Evolutionary conservation across 2,888 invertebrate species (phyloP).

Genomic region (Conchocele bisecta): DNA sequence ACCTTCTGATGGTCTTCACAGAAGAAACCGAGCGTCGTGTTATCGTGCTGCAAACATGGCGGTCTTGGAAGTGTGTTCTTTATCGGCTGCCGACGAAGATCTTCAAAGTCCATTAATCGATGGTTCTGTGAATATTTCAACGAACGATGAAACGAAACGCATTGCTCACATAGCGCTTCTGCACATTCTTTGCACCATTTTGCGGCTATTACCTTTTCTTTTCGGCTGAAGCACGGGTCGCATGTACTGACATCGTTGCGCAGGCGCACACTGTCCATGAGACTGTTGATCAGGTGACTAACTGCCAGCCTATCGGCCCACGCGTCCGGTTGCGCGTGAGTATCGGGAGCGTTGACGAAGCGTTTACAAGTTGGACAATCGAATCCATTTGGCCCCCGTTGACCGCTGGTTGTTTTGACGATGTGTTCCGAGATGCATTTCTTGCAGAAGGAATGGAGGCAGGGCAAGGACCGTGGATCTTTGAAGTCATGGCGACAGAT

Average conservation of each 20-base stretch:
- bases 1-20: constrained; percentile 64
- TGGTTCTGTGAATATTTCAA: constrained; percentile 63
- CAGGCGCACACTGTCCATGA: constrained; percentile 61
- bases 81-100: constrained; percentile 57
- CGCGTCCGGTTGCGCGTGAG: constrained; percentile 44
- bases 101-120: constrained; percentile 56
- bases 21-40: constrained; percentile 61
- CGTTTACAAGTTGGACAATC: constrained; percentile 63
- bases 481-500: constrained; percentile 62
- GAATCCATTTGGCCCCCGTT: constrained; percentile 55
- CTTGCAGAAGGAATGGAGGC: constrained; percentile 65
- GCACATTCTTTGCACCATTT: constrained; percentile 66
- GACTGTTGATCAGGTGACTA: constrained; percentile 61
- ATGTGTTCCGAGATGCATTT: constrained; percentile 62
- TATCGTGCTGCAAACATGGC: constrained; percentile 60
- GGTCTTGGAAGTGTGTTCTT: constrained; percentile 57
- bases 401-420: constrained; percentile 52
- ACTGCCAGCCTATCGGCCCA: constrained; percentile 58
- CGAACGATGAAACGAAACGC: constrained; percentile 59
- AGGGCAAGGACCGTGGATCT: constrained; percentile 59
- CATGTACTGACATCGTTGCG: constrained; percentile 62
- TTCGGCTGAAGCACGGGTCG: constrained; percentile 62
- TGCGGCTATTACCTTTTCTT: constrained; percentile 62
- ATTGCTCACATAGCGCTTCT: constrained; percentile 61
- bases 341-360: constrained; percentile 56